Percentiles rank a stretch among this genome's conserved stretches.
These are phyloP conservation scores for Sphaeridia pumilis DNA, from an alignment of 2,888 invertebrate genomes.

Conservation along the genomic window DNA sequence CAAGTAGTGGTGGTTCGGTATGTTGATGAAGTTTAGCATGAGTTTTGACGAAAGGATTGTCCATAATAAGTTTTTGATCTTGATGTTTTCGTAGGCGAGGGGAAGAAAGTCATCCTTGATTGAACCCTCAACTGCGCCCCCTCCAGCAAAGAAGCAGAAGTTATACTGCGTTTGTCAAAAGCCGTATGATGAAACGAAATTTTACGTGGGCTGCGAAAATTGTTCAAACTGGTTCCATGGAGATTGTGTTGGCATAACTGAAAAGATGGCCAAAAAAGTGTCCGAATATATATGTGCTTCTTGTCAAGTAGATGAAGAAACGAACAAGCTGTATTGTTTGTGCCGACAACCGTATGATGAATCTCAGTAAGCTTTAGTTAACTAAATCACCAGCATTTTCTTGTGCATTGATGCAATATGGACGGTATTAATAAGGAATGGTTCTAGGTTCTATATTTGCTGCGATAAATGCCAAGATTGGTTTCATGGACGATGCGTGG, in stretches of 20 bases:
- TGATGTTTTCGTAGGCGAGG: constrained; percentile 9
- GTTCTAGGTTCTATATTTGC: constrained; percentile 86
- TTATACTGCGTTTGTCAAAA: constrained; percentile 84
- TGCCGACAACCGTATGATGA: constrained; percentile 95
- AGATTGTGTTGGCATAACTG: constrained; percentile 85
- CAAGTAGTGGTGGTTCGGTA: no score
- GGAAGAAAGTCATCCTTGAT: constrained; percentile 7
- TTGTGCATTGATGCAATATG: constrained; percentile 3
- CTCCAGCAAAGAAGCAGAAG: constrained; percentile 56
- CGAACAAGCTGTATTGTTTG: constrained; percentile 87
- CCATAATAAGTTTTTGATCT: no score
- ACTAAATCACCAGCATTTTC: background rate
- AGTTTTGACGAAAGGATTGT: background rate
- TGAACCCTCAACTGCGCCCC: no score
- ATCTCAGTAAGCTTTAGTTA: constrained; percentile 81
- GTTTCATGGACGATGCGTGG: constrained; percentile 97
- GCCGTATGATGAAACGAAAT: constrained; percentile 82
- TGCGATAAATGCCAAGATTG: constrained; percentile 98
- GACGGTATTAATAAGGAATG: constrained; percentile 1
- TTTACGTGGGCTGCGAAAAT: constrained; percentile 94
- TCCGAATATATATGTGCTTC: constrained; percentile 81
- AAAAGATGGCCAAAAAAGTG: constrained; percentile 77
- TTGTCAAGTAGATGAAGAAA: constrained; percentile 75
- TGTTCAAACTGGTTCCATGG: constrained; percentile 99
- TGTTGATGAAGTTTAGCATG: background rate